Conservation (phyloP, 2,888 invertebrate genomes). For the Drosophila birchii region DNA sequence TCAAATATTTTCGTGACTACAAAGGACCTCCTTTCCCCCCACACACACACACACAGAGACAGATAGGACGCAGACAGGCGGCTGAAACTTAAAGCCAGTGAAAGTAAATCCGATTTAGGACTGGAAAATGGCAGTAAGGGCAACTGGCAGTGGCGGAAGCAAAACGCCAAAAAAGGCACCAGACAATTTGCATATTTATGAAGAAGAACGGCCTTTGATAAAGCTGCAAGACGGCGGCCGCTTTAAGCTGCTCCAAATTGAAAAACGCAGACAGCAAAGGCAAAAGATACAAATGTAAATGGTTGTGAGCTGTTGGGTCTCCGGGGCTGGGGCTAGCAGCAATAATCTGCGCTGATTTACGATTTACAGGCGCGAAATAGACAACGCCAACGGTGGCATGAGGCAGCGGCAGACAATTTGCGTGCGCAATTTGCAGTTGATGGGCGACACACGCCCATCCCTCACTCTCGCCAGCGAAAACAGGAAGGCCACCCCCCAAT, state of each 20-base stretch:
- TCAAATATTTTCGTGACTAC: constrained; percentile 67
- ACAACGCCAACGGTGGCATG: constrained; percentile 47
- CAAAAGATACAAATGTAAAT: constrained; percentile 76
- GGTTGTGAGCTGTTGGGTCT: constrained; percentile 22
- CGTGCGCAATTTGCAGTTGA: constrained; percentile 76
- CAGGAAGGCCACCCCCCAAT: constrained; percentile 6
- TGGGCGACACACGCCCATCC: constrained; percentile 62
- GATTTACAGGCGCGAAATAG: constrained; percentile 79
- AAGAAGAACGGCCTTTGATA: constrained; percentile 70
- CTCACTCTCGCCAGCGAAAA: not conserved
- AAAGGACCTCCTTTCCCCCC: constrained; percentile 27
- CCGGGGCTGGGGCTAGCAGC: constrained; percentile 49
- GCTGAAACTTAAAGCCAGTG: constrained; percentile 45
- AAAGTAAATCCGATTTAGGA: constrained; percentile 54
- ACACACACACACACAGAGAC: constrained; percentile 1
- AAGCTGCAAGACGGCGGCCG: constrained; percentile 57
- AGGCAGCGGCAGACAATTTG: constrained; percentile 67
- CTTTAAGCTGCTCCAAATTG: constrained; percentile 79
- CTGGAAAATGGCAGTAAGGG: constrained; percentile 46
- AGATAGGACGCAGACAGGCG: constrained; percentile 15
- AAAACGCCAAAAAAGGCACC: constrained; percentile 1
- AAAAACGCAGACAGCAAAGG: constrained; percentile 68
- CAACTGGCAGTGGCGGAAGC: constrained; percentile 45
- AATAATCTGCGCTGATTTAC: constrained; percentile 81
- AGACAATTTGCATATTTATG: constrained; percentile 82